phyloP scores from a whole-genome alignment of 1,140 invertebrate genomes.

The Drosophila varians region DNA sequence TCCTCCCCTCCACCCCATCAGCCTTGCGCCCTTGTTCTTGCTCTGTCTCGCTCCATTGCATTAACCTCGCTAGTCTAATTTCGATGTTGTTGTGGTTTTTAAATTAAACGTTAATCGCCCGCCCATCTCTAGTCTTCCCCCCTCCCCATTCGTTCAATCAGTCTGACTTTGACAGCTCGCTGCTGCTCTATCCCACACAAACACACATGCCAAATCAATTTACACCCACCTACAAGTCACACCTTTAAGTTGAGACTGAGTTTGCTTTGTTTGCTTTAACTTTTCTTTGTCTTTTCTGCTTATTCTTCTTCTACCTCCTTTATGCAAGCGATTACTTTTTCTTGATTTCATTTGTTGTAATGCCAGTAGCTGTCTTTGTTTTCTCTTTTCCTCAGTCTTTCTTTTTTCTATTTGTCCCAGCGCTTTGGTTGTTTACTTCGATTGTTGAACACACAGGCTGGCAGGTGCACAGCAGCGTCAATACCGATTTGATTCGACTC shows the following conservation, averaged over 20 bases:
- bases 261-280: constrained; percentile 55
- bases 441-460: constrained; percentile 51
- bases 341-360: constrained; percentile 45
- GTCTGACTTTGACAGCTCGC: constrained; percentile 41
- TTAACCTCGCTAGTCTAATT: constrained; percentile 49
- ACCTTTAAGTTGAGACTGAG: constrained; percentile 51
- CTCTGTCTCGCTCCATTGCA: constrained; percentile 35
- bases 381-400: constrained; percentile 11
- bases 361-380: neutral
- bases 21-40: neutral
- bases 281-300: constrained; percentile 46
- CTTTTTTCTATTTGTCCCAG: constrained; percentile 1
- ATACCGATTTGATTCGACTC: constrained; percentile 12
- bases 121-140: constrained; percentile 26
- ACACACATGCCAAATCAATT: neutral
- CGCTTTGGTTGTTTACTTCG: constrained; percentile 45
- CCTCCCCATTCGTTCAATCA: constrained; percentile 1
- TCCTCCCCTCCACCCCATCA: no score
- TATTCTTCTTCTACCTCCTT: constrained; percentile 14
- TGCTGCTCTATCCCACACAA: constrained; percentile 21
- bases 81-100: constrained; percentile 68
- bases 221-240: constrained; percentile 18
- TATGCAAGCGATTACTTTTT: constrained; percentile 22
- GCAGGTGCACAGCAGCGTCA: constrained; percentile 54
- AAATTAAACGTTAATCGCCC: constrained; percentile 64